Conservation (phyloP, 1,140 invertebrate genomes). For the Probaryconus sp. region DNA sequence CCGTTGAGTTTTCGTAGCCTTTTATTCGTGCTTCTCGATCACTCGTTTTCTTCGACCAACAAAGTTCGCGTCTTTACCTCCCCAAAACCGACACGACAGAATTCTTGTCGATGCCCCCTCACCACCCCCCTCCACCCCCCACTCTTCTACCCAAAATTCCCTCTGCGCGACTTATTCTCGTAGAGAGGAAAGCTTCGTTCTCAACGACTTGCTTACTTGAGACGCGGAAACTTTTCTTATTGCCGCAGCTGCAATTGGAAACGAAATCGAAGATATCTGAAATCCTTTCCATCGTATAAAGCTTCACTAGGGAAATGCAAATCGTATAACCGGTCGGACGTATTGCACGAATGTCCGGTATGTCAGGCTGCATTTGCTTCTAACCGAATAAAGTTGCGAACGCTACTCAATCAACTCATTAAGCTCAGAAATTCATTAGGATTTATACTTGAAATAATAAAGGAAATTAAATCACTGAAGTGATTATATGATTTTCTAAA, state of each 20-base stretch:
- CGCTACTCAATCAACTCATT: too few relatives aligned
- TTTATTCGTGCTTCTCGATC: slow-evolving; percentile 18
- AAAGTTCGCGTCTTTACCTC: slow-evolving; percentile 19
- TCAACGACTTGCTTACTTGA: slow-evolving; percentile 67
- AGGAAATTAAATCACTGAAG: too few relatives aligned
- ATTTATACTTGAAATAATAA: too few relatives aligned
- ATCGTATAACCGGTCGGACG: slow-evolving; percentile 57
- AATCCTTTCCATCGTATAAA: slow-evolving; percentile 55
- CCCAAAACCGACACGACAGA: not conserved
- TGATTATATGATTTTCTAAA: too few relatives aligned
- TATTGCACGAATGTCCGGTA: slow-evolving; percentile 48
- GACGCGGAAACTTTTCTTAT: slow-evolving; percentile 61
- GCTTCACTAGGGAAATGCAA: slow-evolving; percentile 62
- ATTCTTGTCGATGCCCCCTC: slow-evolving; percentile 2
- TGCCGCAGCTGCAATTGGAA: slow-evolving; percentile 60
- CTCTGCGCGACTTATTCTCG: slow-evolving; percentile 24
- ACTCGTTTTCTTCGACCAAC: slow-evolving; percentile 10
- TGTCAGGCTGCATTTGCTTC: slow-evolving; percentile 20
- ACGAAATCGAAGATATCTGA: slow-evolving; percentile 67
- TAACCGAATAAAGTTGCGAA: too few relatives aligned
- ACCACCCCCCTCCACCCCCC: not conserved
- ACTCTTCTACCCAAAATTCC: slow-evolving; percentile 20
- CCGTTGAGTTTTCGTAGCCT: not conserved
- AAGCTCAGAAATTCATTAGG: too few relatives aligned
- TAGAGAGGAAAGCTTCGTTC: slow-evolving; percentile 43